phyloP scores from a whole-genome alignment of 2,113 vertebrate genomes.

The Corythornis vintsioides region DNA sequence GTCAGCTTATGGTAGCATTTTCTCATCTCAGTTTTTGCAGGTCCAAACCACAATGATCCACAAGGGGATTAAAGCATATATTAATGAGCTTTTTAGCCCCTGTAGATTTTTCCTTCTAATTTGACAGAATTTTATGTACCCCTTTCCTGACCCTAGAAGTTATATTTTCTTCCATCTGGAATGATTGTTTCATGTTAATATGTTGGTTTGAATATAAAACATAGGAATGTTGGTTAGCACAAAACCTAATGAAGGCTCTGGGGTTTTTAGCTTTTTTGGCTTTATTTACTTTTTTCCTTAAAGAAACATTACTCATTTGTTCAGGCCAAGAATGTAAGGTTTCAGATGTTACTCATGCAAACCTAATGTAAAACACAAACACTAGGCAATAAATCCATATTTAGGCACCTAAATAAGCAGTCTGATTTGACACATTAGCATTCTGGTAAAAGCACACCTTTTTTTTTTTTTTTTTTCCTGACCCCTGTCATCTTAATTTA shows the following conservation, averaged over 20 bases:
- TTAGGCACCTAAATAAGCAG: constrained; percentile 41
- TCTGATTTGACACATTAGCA: constrained; percentile 27
- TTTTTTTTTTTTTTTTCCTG: constrained; percentile 2
- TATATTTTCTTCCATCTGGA: constrained; percentile 70
- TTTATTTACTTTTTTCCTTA: constrained; percentile 56
- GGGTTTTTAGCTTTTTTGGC: constrained; percentile 53
- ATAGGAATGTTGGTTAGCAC: constrained; percentile 61
- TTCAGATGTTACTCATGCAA: constrained; percentile 45
- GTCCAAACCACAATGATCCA: constrained; percentile 63
- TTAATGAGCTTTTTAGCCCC: constrained; percentile 67
- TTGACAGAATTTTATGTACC: constrained; percentile 68
- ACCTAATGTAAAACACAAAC: constrained; percentile 44
- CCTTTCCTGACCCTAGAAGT: constrained; percentile 62
- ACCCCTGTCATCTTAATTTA: constrained; percentile 8
- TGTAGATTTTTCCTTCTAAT: constrained; percentile 67
- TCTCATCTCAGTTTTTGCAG: constrained; percentile 57
- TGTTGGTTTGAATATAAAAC: constrained; percentile 64
- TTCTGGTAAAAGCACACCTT: neutral
- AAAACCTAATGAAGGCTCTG: constrained; percentile 70
- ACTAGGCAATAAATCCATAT: constrained; percentile 29
- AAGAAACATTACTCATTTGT: constrained; percentile 50
- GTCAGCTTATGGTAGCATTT: constrained; percentile 68
- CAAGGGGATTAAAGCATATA: constrained; percentile 56
- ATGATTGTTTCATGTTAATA: constrained; percentile 66
- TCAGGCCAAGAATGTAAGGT: constrained; percentile 39